Base-by-base conservation (phyloP, 2,888 invertebrate genomes). In the Folsomia candida region DNA sequence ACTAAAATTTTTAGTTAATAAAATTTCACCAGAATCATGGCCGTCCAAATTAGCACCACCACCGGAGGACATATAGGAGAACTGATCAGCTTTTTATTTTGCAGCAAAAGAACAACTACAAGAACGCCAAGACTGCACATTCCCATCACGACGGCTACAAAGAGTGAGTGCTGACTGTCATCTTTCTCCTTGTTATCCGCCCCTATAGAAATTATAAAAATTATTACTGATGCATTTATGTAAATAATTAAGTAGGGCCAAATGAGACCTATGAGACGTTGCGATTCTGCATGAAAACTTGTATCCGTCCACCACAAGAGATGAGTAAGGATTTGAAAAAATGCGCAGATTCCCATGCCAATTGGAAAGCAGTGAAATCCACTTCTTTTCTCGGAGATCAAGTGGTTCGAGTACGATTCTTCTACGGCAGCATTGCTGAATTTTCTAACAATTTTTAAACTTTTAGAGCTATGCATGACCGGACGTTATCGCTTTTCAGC, bases 241-340 rank as follows among this genome's bases (percentile, higher is more conserved):
- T 47, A 47, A 11, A 47, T 47, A 47, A 9, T 47, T 47, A 11
- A 11, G 47, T 47, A 47, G 18, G 47, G 18, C 47, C 47, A 47
- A 47, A 47, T 11, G 18, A 47, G 9, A 47, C 47, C 47, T 57
- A 25, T 24, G 18, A 59, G 26, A 3, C 25, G 24, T 59, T 24
- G 25, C 22, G 6, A 24, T 6, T 24, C 37, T 20, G 25, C 51
- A 22, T 64, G 37, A 20, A 37, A 25, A 18, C 2, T 51, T 18
- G 18, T 6, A 51, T 47, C 26, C 3, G 24, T 47, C 65, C 65
- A 64, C 65, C 65, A 64, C 9, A 47, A 64, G 3, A 64, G 9
- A 9, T 64, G 65, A 51, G 24, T 47, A 18, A 26, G 22, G 25
- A 64, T 47, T 51, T 64, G 65, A 9, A 29, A 26, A 6, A 25